A percentile compares a stretch with the other conserved stretches of the same genome.
phyloP scores from a whole-genome alignment of 2,113 vertebrate genomes.

The Suncus etruscus region DNA sequence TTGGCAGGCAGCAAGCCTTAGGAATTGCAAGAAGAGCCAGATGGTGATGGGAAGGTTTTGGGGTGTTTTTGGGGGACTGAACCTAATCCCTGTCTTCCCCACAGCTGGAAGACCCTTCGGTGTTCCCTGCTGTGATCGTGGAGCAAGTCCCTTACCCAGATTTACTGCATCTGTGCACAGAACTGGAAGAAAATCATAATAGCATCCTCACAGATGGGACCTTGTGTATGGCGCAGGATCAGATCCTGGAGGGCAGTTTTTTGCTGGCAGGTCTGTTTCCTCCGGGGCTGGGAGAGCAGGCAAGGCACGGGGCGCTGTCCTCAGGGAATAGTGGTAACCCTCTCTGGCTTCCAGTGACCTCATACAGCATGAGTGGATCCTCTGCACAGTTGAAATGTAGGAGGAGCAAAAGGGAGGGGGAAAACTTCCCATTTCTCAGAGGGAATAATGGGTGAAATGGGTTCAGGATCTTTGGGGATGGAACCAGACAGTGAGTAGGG shows the following conservation, averaged over 20 bases:
- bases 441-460: background rate
- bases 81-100: slow-evolving; percentile 40
- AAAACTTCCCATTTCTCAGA: background rate
- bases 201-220: slow-evolving; percentile 90
- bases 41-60: slow-evolving; percentile 25
- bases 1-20: background rate
- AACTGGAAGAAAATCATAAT: slow-evolving; percentile 90
- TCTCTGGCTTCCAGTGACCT: background rate
- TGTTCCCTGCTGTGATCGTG: slow-evolving; percentile 93
- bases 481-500: background rate
- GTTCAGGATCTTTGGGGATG: background rate
- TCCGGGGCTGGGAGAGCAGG: background rate
- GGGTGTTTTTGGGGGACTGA: background rate
- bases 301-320: background rate
- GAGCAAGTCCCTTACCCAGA: slow-evolving; percentile 92
- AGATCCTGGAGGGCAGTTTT: slow-evolving; percentile 90
- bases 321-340: background rate
- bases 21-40: background rate
- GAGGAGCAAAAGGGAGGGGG: background rate
- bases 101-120: slow-evolving; percentile 93
- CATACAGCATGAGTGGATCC: background rate
- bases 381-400: background rate
- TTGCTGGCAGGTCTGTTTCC: slow-evolving; percentile 88
- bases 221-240: slow-evolving; percentile 90
- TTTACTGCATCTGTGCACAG: slow-evolving; percentile 93